Conservation (phyloP, 2,888 invertebrate genomes). For the Cerastis leucographa region DNA sequence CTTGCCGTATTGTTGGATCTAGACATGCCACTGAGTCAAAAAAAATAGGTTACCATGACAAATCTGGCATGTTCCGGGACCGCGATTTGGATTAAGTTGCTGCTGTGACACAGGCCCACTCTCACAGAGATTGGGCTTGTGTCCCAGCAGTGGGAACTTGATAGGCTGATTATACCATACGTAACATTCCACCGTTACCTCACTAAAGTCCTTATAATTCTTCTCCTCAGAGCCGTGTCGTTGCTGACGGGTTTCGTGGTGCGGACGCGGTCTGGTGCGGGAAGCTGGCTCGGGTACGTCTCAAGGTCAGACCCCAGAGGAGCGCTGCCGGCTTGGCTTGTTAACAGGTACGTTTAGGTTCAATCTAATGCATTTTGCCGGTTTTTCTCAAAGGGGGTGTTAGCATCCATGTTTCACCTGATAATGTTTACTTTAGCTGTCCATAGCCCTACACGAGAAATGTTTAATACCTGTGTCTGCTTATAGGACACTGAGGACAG, state of each 20-base stretch:
- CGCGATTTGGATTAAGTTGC: not conserved
- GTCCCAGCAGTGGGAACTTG: not conserved
- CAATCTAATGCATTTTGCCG: not conserved
- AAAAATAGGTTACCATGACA: not conserved
- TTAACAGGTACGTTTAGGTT: conserved; percentile 91
- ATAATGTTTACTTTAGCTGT: not conserved
- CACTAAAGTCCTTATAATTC: not conserved
- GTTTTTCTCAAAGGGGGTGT: not conserved
- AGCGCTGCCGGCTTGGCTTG: conserved; percentile 96
- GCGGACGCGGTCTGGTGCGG: conserved; percentile 88
- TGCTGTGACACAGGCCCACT: too few species aligned
- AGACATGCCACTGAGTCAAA: not conserved
- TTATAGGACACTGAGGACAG: not conserved
- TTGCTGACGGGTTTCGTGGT: conserved; percentile 93
- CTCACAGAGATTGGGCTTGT: not conserved
- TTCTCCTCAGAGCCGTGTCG: conserved; percentile 89
- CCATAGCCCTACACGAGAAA: not conserved
- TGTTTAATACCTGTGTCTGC: not conserved
- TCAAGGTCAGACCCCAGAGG: conserved; percentile 97
- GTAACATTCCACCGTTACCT: not conserved
- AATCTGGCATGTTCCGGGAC: not conserved
- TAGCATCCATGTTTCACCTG: not conserved
- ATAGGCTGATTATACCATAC: not conserved
- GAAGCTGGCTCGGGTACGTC: conserved; percentile 96
- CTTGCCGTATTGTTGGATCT: not conserved